phyloP scores from a whole-genome alignment of 1,140 invertebrate genomes.

The Drosophila sulfurigaster region DNA sequence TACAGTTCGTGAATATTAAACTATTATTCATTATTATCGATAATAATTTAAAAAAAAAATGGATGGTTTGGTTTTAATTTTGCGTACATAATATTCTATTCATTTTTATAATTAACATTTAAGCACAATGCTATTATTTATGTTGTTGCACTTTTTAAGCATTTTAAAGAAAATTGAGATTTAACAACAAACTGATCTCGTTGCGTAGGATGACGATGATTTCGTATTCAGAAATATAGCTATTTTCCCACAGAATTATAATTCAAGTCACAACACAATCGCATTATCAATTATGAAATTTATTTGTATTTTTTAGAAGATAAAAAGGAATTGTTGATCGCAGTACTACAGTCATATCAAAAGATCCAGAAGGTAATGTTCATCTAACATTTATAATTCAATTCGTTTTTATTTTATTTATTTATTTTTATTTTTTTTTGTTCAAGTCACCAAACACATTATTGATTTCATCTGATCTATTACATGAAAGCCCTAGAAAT shows the following conservation, averaged over 20 bases:
- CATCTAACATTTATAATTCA: constrained; percentile 15
- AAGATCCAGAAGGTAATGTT: constrained; percentile 92
- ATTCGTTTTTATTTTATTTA: neutral
- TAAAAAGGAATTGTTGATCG: constrained; percentile 96
- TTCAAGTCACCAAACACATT: neutral
- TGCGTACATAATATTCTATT: neutral
- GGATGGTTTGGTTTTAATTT: neutral
- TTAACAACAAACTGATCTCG: neutral
- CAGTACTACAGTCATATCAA: constrained; percentile 96
- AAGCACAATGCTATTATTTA: neutral
- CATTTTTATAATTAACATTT: neutral
- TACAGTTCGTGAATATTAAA: too few species aligned
- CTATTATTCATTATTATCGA: neutral
- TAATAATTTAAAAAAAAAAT: constrained; percentile 2
- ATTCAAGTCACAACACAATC: constrained; percentile 28
- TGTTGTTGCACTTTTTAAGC: neutral
- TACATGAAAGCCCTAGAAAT: neutral
- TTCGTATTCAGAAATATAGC: constrained; percentile 9
- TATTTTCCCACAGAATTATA: constrained; percentile 11
- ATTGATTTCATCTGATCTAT: neutral
- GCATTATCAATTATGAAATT: constrained; percentile 65
- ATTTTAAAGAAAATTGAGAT: neutral
- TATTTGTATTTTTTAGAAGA: constrained; percentile 87
- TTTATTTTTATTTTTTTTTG: neutral
- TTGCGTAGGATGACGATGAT: neutral